Evolutionary conservation across 2,888 invertebrate species (phyloP).

Genomic region (Idaea straminata): DNA sequence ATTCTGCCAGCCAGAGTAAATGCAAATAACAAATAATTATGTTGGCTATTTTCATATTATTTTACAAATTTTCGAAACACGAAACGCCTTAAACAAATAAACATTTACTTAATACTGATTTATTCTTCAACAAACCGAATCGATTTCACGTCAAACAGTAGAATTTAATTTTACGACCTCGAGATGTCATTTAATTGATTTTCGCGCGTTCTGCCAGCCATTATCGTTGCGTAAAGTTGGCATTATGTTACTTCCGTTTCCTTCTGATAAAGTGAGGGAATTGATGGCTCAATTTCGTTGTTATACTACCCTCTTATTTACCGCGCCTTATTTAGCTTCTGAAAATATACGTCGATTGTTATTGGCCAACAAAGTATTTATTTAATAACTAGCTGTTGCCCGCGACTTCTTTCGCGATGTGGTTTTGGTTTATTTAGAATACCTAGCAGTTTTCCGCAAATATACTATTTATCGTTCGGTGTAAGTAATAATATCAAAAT

Average conservation of each 20-base stretch:
- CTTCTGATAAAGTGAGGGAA: conserved; percentile 9
- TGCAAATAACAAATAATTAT: too few species aligned
- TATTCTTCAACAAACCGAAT: not conserved
- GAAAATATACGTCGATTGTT: conserved; percentile 8
- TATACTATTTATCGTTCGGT: too few species aligned
- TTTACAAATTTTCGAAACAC: too few species aligned
- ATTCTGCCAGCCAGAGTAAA: too few species aligned
- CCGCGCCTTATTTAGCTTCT: not conserved
- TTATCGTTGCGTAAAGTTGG: conserved; percentile 25
- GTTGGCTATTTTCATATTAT: too few species aligned
- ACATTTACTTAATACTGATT: not conserved
- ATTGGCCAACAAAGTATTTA: too few species aligned
- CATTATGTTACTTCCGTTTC: conserved; percentile 24
- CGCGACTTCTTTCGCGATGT: too few species aligned
- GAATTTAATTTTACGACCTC: conserved; percentile 1
- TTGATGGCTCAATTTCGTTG: conserved; percentile 1
- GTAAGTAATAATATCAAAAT: too few species aligned
- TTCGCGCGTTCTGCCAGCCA: conserved; percentile 21
- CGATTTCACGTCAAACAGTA: not conserved
- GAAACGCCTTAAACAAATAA: not conserved
- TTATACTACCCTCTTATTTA: conserved; percentile 13
- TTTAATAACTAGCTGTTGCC: too few species aligned
- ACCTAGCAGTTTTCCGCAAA: too few species aligned
- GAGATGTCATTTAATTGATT: conserved; percentile 22
- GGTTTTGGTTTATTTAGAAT: too few species aligned